phyloP scores from a whole-genome alignment of 1,140 invertebrate species.

The Polypedilum vanderplanki region DNA sequence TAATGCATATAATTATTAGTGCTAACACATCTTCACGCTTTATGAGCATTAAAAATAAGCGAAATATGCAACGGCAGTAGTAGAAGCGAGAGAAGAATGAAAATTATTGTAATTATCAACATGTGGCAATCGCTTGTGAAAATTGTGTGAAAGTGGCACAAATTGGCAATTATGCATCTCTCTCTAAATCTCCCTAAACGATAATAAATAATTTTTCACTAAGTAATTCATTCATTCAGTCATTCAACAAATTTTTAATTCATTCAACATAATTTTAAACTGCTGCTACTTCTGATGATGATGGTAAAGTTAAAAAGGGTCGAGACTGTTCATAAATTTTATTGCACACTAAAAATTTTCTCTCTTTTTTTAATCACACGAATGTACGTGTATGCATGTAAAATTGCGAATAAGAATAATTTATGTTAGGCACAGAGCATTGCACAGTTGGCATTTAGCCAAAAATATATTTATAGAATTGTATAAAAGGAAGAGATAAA shows the following conservation, averaged over 20 bases:
- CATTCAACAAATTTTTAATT: not conserved
- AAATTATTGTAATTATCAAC: conserved; percentile 14
- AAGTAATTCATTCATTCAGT: conserved; percentile 7
- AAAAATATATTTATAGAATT: not conserved
- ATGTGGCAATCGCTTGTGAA: conserved; percentile 2
- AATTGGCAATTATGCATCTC: not conserved
- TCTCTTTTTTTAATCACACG: too few relatives aligned
- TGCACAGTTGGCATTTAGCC: not conserved
- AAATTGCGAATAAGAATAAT: too few relatives aligned
- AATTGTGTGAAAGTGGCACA: conserved; percentile 10
- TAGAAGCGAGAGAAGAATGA: not conserved
- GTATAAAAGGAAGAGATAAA: not conserved
- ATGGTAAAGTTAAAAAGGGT: not conserved
- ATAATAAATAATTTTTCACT: not conserved
- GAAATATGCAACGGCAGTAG: not conserved
- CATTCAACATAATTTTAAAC: not conserved
- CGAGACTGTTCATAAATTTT: not conserved
- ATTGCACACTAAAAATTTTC: too few relatives aligned
- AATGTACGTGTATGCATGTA: too few relatives aligned
- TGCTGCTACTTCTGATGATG: not conserved
- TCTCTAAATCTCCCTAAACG: not conserved
- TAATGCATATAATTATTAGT: not conserved
- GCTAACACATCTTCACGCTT: not conserved
- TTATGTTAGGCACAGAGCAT: too few relatives aligned
- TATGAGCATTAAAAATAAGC: too few relatives aligned